Evolutionary conservation across 2,113 vertebrate species (phyloP).

Genomic region (Nematolebias whitei): DNA sequence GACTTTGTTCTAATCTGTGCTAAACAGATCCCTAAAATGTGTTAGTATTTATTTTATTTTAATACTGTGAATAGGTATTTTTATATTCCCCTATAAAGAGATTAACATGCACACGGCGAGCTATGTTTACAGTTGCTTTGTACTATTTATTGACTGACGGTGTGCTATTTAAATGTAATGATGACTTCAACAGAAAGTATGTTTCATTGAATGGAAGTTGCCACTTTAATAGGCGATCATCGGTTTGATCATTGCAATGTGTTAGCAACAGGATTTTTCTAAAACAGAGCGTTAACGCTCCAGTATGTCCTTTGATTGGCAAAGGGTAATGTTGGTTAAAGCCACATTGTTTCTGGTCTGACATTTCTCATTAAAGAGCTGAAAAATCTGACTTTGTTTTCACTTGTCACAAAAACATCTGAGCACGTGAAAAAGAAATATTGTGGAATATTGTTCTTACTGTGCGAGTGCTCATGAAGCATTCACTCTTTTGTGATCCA

Average conservation of each 20-base stretch:
- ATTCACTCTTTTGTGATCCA: too few relatives aligned
- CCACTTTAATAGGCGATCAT: constrained; percentile 15
- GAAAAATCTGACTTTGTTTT: constrained; percentile 4
- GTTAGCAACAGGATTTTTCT: constrained; percentile 17
- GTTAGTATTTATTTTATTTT: constrained; percentile 75
- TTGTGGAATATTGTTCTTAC: too few relatives aligned
- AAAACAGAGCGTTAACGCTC: constrained; percentile 6
- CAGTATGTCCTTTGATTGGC: constrained; percentile 10
- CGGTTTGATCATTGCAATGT: constrained; percentile 23
- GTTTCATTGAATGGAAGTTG: constrained; percentile 39
- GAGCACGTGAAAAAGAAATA: too few relatives aligned
- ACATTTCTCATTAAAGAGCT: constrained; percentile 67
- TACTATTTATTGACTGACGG: constrained; percentile 54
- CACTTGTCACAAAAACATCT: background rate
- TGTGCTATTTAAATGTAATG: constrained; percentile 49
- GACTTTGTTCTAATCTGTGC: constrained; percentile 36
- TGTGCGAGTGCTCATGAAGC: too few relatives aligned
- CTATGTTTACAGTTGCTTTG: constrained; percentile 77
- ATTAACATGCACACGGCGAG: constrained; percentile 69
- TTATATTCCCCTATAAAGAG: constrained; percentile 62
- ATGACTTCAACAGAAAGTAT: constrained; percentile 48
- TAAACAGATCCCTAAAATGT: constrained; percentile 42
- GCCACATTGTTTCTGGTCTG: constrained; percentile 33
- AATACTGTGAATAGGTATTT: constrained; percentile 68
- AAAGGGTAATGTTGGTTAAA: constrained; percentile 30